Base-by-base conservation (phyloP, 2,113 vertebrate species). In the Osmerus mordax region DNA sequence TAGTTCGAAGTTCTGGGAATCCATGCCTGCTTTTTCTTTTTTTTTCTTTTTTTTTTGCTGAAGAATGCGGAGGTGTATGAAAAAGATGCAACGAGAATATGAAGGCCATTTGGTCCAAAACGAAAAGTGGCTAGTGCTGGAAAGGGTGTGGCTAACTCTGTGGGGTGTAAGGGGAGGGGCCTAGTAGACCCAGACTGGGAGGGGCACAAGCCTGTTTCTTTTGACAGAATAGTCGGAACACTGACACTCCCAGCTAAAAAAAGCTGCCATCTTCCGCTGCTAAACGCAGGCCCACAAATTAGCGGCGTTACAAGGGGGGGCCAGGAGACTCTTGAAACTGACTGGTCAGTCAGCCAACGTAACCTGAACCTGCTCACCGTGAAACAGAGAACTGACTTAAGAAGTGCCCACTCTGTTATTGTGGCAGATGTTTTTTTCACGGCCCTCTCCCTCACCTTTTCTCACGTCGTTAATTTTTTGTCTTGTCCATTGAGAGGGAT, bases 371-470 rank as follows among this genome's bases (percentile, higher is more conserved):
- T 47, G 15, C 55, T 56, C 62, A 78, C 64, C 25, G 59, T 70
- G 73, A 74, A 64, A 81, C 69, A 76, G 83, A 85, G 67, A 83
- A 81, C 80, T 83, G 78, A 84, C 78, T 87, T 74, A 85, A 76
- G 62, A 91, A 91, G 87, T 91, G 88, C 84, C 88, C 89, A 88
- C 87, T 91, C 82, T 90, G 83, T 81, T 84, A 78, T 71, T 76
- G 82, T 80, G 76, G 69, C 78, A 84, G 73, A 71, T 85, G 41
- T 81, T 58, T 28, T 23, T 28, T 28, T 28, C 72, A 76, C 29
- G 23, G 36, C 56, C 72, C 70, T n/a, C 72, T 70, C 47, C 65
- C 65, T 65, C 61, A 41, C 69, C n/a, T 56, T 62, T 72, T 74
- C 29, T 75, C 71, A 80, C 78, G 74, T 87, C 59, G 47, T 74